Evolutionary conservation across 2,797 vertebrate species (phyloP), one percentile per base, ranked within the genome.

Genomic region (Urosaurus nigricauda): DNA sequence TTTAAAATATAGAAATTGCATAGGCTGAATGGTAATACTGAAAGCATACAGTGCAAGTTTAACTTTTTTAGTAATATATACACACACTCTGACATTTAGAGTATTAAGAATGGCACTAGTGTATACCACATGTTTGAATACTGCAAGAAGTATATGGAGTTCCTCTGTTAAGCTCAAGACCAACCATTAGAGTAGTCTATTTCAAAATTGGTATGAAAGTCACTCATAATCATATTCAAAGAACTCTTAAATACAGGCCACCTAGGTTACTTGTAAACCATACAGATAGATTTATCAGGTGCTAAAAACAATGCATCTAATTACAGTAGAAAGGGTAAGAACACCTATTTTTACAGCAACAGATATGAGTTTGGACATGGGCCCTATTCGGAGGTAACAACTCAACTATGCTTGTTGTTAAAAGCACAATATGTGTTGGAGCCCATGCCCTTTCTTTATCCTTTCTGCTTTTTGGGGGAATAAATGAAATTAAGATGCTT

Each of bases 101-200:
- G 29, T 68, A 81, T 87, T 75, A 71, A 63, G 17, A 79, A 35
- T 40, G 47, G 85, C 63, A 14, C 51, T 29, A 88, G 58, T 79
- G 91, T 70, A 84, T 89, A 85, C 79, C n/a, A 11, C 35, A n/a
- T 74, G 63, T 58, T 84, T 81, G 79, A 70, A 88, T 90, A 65
- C 84, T 75, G 26, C 40, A 89, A 91, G 79, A 78, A 81, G 65
- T 92, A 93, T 88, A 83, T 37, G 56, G 88, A 88, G 40, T 17
- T 35, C 40, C 12, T 4, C 26, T 51, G 90, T 80, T 73, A 84
- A 89, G 19, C 82, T 94, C 82, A 94, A 94, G 94, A 94, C 91
- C 90, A 91, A 93, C 83, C 94, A 58, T 83, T 82, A 70, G 51
- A 51, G 1, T 26, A 11, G 17, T 80, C n/a, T 82, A 24, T 70